Evolutionary conservation across 2,797 vertebrate species (phyloP).

Genomic region (Alectoris magna): DNA sequence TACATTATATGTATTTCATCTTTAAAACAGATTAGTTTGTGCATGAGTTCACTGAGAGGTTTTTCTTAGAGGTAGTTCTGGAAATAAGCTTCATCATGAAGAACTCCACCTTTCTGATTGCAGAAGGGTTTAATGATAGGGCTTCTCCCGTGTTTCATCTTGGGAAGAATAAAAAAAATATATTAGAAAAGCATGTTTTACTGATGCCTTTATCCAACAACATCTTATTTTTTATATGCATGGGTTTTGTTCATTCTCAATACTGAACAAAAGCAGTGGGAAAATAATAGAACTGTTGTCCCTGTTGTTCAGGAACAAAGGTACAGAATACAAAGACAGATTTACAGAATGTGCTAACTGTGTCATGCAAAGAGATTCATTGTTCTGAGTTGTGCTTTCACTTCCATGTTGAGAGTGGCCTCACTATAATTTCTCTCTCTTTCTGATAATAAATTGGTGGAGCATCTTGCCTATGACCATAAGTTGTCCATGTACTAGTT

Average conservation of each 20-base stretch:
- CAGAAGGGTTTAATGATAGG: background rate
- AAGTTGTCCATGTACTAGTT: background rate
- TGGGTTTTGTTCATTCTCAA: conserved; percentile 5
- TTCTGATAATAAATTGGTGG: background rate
- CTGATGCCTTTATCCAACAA: background rate
- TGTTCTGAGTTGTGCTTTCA: background rate
- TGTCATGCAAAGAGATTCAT: background rate
- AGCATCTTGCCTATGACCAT: background rate
- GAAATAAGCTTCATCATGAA: background rate
- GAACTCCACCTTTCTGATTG: background rate
- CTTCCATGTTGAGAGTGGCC: background rate
- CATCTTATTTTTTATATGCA: background rate
- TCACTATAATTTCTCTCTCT: background rate
- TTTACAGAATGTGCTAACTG: conserved; percentile 37
- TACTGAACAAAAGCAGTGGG: background rate
- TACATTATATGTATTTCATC: background rate
- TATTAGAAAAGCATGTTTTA: background rate
- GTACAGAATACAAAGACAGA: background rate
- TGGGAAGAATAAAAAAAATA: background rate
- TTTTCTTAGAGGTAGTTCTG: background rate
- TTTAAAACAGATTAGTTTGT: background rate
- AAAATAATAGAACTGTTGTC: conserved; percentile 38
- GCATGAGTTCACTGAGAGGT: background rate
- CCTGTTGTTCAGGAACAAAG: background rate
- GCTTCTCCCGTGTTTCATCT: background rate